A percentile compares a stretch with the other conserved stretches of the same genome.
These are phyloP conservation scores for Fissipunctia ypsillon DNA, from an alignment of 2,888 invertebrate species.

Conservation along the genomic window DNA sequence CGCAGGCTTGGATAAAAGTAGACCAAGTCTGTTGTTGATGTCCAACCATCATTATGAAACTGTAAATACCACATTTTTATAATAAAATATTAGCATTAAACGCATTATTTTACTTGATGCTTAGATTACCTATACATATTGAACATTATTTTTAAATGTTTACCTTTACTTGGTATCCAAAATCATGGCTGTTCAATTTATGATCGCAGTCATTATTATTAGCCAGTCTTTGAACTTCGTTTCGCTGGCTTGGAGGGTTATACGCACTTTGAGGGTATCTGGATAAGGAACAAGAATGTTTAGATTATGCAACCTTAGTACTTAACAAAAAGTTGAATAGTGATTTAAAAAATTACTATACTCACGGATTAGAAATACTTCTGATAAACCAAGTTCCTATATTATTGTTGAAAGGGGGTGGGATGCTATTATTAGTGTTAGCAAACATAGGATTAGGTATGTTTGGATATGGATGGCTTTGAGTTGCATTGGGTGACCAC, in stretches of 20 bases:
- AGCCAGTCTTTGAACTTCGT: conserved; percentile 36
- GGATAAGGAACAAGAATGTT: conserved; percentile 14
- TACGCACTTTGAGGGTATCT: conserved; percentile 38
- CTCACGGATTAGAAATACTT: conserved; percentile 80
- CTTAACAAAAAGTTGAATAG: not conserved
- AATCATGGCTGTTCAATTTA: conserved; percentile 31
- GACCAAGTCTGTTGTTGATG: conserved; percentile 85
- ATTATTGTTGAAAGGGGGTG: conserved; percentile 58
- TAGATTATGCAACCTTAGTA: not conserved
- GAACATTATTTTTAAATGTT: not conserved
- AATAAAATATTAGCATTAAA: not conserved
- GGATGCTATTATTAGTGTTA: conserved; percentile 54
- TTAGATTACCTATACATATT: not conserved
- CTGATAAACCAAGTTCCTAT: conserved; percentile 80
- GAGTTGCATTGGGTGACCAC: conserved; percentile 57
- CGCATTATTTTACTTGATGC: not conserved
- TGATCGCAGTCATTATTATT: conserved; percentile 26
- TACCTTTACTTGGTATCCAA: conserved; percentile 62
- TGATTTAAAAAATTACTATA: conserved; percentile 34
- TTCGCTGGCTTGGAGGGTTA: conserved; percentile 21
- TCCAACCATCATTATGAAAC: conserved; percentile 85
- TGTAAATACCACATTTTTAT: conserved; percentile 66
- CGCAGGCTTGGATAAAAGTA: conserved; percentile 80
- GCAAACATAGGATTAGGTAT: conserved; percentile 39
- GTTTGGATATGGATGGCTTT: conserved; percentile 46